Evolutionary conservation across 2,113 vertebrate species (phyloP).

Genomic region (Phyllostomus discolor): DNA sequence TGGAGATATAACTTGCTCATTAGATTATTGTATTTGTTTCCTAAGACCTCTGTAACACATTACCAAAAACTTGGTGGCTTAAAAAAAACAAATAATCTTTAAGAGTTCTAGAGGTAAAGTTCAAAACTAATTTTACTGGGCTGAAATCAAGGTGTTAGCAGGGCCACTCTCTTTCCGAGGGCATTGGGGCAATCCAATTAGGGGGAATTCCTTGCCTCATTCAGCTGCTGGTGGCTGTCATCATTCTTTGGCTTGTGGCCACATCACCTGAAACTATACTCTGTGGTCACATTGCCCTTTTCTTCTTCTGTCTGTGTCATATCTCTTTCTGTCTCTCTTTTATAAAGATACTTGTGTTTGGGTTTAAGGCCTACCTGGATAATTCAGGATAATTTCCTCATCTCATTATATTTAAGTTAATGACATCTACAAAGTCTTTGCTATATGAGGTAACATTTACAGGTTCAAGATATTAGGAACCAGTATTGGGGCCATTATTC

Average conservation of each 20-base stretch:
- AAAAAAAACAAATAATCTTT: not conserved
- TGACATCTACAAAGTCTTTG: not conserved
- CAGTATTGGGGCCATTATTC: not conserved
- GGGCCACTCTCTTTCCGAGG: rapidly evolving
- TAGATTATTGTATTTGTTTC: not conserved
- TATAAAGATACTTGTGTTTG: not conserved
- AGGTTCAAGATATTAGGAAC: not conserved
- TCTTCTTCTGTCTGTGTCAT: not conserved
- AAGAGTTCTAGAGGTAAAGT: not conserved
- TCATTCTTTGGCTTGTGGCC: not conserved
- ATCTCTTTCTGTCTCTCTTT: not conserved
- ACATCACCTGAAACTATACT: not conserved
- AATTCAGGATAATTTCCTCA: not conserved
- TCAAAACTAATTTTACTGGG: not conserved
- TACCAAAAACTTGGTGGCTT: not conserved
- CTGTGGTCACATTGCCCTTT: not conserved
- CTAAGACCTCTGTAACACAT: not conserved
- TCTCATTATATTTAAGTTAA: not conserved
- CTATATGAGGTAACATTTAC: not conserved
- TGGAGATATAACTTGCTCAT: not conserved
- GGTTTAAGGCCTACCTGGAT: not conserved
- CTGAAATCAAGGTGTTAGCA: not conserved
- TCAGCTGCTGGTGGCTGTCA: not conserved
- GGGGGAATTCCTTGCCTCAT: not conserved
- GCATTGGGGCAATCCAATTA: not conserved